Conservation (phyloP, 1,140 invertebrate species). For the Babylonia areolata region DNA sequence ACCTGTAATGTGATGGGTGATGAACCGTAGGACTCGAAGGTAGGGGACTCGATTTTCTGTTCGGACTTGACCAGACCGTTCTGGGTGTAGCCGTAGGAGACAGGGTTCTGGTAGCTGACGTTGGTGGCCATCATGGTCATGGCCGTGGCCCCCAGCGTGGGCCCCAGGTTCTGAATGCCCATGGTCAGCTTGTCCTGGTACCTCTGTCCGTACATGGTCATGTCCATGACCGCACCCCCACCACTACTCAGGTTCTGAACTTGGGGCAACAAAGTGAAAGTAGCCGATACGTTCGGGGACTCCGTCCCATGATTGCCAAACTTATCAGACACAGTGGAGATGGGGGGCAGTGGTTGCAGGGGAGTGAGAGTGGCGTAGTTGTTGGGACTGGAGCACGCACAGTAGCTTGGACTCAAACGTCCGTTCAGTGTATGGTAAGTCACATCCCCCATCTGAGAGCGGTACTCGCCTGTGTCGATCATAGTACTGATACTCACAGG, state of each 20-base stretch:
- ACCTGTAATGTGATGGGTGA: constrained; percentile 59
- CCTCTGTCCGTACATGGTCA: constrained; percentile 70
- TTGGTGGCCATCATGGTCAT: constrained; percentile 84
- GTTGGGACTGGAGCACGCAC: constrained; percentile 80
- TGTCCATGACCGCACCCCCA: constrained; percentile 75
- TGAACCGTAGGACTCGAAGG: constrained; percentile 69
- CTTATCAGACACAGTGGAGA: constrained; percentile 96
- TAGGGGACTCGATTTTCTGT: constrained; percentile 69
- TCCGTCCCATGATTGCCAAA: constrained; percentile 79
- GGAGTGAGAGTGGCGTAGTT: constrained; percentile 96
- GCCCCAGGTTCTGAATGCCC: constrained; percentile 77
- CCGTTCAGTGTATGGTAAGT: constrained; percentile 88
- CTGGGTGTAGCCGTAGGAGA: constrained; percentile 82
- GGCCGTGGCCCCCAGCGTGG: constrained; percentile 77
- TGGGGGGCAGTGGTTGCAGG: constrained; percentile 96
- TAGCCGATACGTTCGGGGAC: constrained; percentile 82
- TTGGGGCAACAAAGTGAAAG: constrained; percentile 92
- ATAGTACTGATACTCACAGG: constrained; percentile 84
- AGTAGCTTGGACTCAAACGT: constrained; percentile 71
- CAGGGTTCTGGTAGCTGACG: constrained; percentile 75
- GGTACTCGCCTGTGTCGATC: constrained; percentile 87
- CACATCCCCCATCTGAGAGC: constrained; percentile 87
- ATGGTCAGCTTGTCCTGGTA: constrained; percentile 80
- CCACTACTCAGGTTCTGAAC: constrained; percentile 81
- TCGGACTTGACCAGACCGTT: constrained; percentile 86